A percentile compares a stretch with the other conserved stretches of the same genome.
phyloP scores from a whole-genome alignment of 1,140 invertebrate genomes.

The Papilio polyxenes region DNA sequence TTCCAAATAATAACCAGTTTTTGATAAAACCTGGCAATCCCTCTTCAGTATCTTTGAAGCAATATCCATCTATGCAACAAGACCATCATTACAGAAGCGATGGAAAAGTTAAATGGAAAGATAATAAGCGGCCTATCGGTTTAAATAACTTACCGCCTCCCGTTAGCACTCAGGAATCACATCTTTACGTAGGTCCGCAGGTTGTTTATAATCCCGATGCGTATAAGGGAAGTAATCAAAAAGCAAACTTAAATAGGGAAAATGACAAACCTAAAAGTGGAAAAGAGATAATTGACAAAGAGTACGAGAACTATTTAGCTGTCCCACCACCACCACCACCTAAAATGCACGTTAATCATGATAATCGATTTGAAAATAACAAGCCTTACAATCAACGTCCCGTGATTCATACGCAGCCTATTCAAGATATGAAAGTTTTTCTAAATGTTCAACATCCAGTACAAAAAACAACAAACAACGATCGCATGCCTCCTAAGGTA shows the following conservation, averaged over 20 bases:
- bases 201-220: slow-evolving; percentile 73
- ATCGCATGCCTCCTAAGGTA: slow-evolving; percentile 71
- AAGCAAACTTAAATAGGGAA: slow-evolving; percentile 54
- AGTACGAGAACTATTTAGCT: slow-evolving; percentile 77
- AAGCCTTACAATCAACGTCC: slow-evolving; percentile 65
- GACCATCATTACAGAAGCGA: slow-evolving; percentile 56
- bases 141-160: slow-evolving; percentile 68
- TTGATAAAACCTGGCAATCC: slow-evolving; percentile 50
- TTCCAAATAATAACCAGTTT: slow-evolving; percentile 63
- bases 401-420: slow-evolving; percentile 66
- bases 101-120: slow-evolving; percentile 64
- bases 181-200: slow-evolving; percentile 72
- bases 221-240: slow-evolving; percentile 64
- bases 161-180: slow-evolving; percentile 75
- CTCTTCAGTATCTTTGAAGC: slow-evolving; percentile 49
- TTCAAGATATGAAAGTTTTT: slow-evolving; percentile 73
- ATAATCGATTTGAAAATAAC: slow-evolving; percentile 59
- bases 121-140: slow-evolving; percentile 60
- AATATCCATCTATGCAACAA: slow-evolving; percentile 51
- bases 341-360: slow-evolving; percentile 61
- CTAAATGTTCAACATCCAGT: slow-evolving; percentile 72
- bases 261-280: slow-evolving; percentile 59
- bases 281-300: slow-evolving; percentile 71
- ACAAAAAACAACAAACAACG: slow-evolving; percentile 53
- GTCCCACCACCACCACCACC: slow-evolving; percentile 77